Evolutionary conservation across 2,888 invertebrate genomes (phyloP).

Genomic region (Drosophila subsilvestris): DNA sequence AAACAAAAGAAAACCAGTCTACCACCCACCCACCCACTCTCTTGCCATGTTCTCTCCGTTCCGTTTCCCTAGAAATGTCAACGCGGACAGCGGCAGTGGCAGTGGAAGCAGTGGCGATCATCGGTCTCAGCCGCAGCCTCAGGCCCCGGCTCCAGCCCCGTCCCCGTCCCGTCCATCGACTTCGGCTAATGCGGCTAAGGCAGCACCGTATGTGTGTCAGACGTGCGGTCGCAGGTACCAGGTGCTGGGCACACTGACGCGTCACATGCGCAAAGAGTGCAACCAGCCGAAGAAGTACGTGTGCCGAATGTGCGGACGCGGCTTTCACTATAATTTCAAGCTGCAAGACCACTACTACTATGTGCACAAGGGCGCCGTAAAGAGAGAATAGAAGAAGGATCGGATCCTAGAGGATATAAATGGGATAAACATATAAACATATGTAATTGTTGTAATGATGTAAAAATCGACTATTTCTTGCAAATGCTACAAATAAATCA

Average conservation of each 20-base stretch:
- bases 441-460: constrained; percentile 23
- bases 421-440: neutral
- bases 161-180: constrained; percentile 5
- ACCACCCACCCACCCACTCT: constrained; percentile 11
- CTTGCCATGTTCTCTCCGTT: constrained; percentile 14
- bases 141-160: constrained; percentile 8
- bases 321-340: constrained; percentile 83
- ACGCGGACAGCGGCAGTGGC: neutral
- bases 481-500: constrained; percentile 1
- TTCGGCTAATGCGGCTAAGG: constrained; percentile 12
- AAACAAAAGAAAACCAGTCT: neutral
- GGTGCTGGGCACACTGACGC: constrained; percentile 82
- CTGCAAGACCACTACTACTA: constrained; percentile 80
- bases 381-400: constrained; percentile 23
- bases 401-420: neutral
- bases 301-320: constrained; percentile 81
- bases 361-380: constrained; percentile 70
- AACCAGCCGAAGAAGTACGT: constrained; percentile 82
- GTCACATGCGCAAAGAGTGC: constrained; percentile 86
- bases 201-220: constrained; percentile 69
- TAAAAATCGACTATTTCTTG: neutral
- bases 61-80: constrained; percentile 39
- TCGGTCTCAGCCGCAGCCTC: constrained; percentile 12
- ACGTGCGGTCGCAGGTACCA: constrained; percentile 81
- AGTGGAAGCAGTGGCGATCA: constrained; percentile 14